A percentile compares a stretch with the other conserved stretches of the same genome.
Conservation (phyloP, 2,113 vertebrate species). For the Podilymbus podiceps region DNA sequence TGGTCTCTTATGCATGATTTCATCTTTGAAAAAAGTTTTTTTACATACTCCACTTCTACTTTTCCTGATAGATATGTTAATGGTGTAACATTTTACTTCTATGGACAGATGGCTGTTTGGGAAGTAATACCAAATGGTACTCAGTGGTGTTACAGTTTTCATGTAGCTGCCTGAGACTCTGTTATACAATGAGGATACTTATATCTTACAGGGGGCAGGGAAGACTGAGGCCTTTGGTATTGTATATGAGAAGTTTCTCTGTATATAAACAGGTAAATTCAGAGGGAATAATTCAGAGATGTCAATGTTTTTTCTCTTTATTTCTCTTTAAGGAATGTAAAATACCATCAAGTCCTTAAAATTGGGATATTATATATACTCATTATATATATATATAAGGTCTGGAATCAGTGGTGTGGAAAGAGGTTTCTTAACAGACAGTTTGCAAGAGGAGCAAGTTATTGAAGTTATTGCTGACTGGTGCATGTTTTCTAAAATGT, state of each 20-base stretch:
- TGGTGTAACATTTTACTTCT: neutral
- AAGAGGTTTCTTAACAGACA: neutral
- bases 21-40: neutral
- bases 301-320: neutral
- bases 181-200: neutral
- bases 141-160: neutral
- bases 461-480: neutral
- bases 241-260: neutral
- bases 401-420: neutral
- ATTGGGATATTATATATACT: too few species aligned
- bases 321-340: neutral
- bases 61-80: neutral
- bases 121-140: neutral
- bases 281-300: neutral
- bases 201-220: neutral
- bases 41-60: neutral
- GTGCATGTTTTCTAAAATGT: neutral
- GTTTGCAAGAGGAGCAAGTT: neutral
- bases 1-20: neutral
- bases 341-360: neutral
- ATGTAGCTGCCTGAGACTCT: neutral
- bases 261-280: neutral
- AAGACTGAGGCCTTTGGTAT: neutral
- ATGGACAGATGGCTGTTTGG: rapidly evolving
- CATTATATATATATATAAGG: too few species aligned